Evolutionary conservation across 2,797 vertebrate genomes (phyloP), one percentile per base, ranked within the genome.

Genomic region (Halcyon leucocephala): DNA sequence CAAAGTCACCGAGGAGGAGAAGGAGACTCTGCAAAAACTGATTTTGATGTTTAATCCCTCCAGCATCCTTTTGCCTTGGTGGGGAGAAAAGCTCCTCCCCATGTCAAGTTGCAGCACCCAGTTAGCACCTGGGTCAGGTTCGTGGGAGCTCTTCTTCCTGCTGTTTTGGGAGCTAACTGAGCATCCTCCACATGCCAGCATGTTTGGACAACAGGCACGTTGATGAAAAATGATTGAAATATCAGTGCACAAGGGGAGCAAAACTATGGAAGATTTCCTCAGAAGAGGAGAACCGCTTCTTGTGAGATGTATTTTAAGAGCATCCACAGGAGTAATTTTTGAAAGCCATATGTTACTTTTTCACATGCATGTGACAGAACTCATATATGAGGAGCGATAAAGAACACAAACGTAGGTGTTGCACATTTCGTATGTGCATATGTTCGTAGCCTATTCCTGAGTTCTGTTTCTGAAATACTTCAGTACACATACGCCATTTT

Each of bases 341-440:
- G 93, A 96, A 94, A 90, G 83, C 93, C 96, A 97, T 95, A 95
- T 96, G 94, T 37, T 86, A 86, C 86, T 94, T 93, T 91, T 82
- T 96, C 96, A 94, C 96, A 96, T 95, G 82, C 24, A 0, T 97
- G 89, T 96, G 93, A 91, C 74, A 94, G 93, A 96, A 93, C 91
- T 95, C 93, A 95, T 77, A 95, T 86, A 95, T 94, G 90, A 94
- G 88, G 86, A 93, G 64, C 70, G 90, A 84, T 90, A 72, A 42
- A 85, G 95, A 97, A 93, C 70, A 93, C 73, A 96, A 90, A 94
- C 60, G 92, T 96, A 90, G 95, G 95, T 95, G 94, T 95, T 96
- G 91, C 88, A 96, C 88, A 95, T 97, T 96, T 95, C 6, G 31
- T 57, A 95, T 86, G 67, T 96, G 80, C 95, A 96, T 96, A 94